phyloP scores from a whole-genome alignment of 2,888 invertebrate species.

The Lithophane semibrunnea region DNA sequence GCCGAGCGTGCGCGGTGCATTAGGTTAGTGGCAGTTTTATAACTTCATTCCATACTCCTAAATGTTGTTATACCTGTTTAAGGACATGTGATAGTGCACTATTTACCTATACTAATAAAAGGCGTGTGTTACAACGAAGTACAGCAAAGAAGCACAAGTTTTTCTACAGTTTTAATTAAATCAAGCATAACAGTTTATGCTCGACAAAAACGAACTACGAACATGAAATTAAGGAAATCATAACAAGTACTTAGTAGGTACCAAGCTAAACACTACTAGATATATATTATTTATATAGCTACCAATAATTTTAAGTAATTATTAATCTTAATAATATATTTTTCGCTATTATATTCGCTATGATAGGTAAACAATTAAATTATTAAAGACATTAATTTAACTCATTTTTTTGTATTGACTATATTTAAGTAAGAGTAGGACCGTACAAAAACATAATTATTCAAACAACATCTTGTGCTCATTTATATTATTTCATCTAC shows the following conservation, averaged over 20 bases:
- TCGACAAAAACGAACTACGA: slow-evolving; percentile 4
- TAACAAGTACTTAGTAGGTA: not conserved
- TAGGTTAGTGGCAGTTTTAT: slow-evolving; percentile 56
- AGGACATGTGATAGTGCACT: slow-evolving; percentile 31
- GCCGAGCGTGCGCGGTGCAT: slow-evolving; percentile 63
- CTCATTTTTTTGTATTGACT: not conserved
- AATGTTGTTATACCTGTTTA: slow-evolving; percentile 34
- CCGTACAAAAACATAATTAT: not conserved
- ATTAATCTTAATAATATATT: not conserved
- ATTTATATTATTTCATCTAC: not conserved
- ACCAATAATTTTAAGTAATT: no score
- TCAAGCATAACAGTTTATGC: slow-evolving; percentile 4
- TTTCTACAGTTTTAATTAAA: slow-evolving; percentile 16
- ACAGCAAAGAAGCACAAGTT: slow-evolving; percentile 61
- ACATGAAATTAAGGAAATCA: not conserved
- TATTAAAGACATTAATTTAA: slow-evolving; percentile 8
- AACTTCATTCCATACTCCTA: slow-evolving; percentile 39
- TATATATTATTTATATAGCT: not conserved
- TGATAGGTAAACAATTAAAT: not conserved
- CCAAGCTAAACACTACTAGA: not conserved
- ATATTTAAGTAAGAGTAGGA: not conserved
- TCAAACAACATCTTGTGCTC: slow-evolving; percentile 1
- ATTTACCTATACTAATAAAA: slow-evolving; percentile 44
- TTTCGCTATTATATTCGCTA: not conserved
- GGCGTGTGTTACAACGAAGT: slow-evolving; percentile 50